Percentiles rank a stretch among this genome's conserved stretches.
Conservation (phyloP, 2,888 invertebrate species). For the Drosophila limbata region DNA sequence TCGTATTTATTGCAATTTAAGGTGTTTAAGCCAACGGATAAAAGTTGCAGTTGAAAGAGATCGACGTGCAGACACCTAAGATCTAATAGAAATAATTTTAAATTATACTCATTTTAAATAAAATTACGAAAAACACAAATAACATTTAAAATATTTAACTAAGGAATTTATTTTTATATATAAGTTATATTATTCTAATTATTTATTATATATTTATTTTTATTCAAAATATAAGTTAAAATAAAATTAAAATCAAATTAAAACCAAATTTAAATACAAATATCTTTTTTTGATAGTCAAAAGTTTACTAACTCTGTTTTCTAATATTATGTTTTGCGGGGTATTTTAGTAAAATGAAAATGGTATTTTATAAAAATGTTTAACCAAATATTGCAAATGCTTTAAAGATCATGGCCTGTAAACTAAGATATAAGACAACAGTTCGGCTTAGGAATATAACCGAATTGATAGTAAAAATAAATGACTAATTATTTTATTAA, state of each 20-base stretch:
- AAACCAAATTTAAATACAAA: too few species aligned
- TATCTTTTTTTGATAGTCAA: too few species aligned
- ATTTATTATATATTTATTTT: too few species aligned
- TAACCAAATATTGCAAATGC: background rate
- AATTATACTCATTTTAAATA: background rate
- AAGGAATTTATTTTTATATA: too few species aligned
- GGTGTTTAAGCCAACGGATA: conserved; percentile 3
- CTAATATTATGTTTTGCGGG: background rate
- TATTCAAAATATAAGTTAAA: too few species aligned
- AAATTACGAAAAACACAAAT: background rate
- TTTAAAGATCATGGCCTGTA: background rate
- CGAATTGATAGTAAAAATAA: background rate
- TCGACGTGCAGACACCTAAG: background rate
- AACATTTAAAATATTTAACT: background rate
- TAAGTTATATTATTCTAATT: too few species aligned
- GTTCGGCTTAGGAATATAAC: background rate
- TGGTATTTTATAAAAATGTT: background rate
- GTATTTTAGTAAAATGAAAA: background rate
- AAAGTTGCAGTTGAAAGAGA: background rate
- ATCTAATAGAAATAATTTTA: background rate
- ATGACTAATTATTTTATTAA: background rate
- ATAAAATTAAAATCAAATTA: too few species aligned
- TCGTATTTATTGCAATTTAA: conserved; percentile 35
- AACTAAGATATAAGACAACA: background rate
- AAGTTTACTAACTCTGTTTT: too few species aligned